Evolutionary conservation across 2,113 vertebrate species (phyloP).

Genomic region (Hippocampus comes): DNA sequence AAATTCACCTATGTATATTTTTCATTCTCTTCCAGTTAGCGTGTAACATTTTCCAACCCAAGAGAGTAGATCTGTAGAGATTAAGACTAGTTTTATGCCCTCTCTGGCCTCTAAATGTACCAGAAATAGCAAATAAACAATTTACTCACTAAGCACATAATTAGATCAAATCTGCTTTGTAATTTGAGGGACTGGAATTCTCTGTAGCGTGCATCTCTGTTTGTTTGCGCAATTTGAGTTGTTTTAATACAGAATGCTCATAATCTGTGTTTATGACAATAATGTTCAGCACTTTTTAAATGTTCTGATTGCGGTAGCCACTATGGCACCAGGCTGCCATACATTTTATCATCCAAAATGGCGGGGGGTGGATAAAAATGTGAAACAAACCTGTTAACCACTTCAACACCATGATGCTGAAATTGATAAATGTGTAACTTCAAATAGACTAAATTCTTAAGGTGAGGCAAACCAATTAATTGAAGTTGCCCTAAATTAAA

Average conservation of each 20-base stretch:
- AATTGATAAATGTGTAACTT: too few relatives aligned
- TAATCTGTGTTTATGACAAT: not conserved
- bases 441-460: too few relatives aligned
- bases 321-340: too few relatives aligned
- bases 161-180: conserved; percentile 57
- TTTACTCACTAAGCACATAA: conserved; percentile 30
- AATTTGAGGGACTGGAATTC: conserved; percentile 50
- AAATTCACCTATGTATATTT: not conserved
- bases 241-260: not conserved
- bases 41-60: not conserved
- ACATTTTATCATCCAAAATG: too few relatives aligned
- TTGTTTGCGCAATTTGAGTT: not conserved
- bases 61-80: not conserved
- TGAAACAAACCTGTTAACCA: too few relatives aligned
- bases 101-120: conserved; percentile 46
- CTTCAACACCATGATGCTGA: too few relatives aligned
- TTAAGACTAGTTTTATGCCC: conserved; percentile 8
- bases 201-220: conserved; percentile 27
- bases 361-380: too few relatives aligned
- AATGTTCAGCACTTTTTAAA: too few relatives aligned
- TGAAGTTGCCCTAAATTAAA: too few relatives aligned
- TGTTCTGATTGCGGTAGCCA: too few relatives aligned
- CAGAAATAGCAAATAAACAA: conserved; percentile 63
- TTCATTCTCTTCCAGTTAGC: conserved; percentile 1
- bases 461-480: too few relatives aligned